Evolutionary conservation across 2,888 invertebrate species (phyloP), one percentile per base, ranked within the genome.

Genomic region (Chrysopilus asiliformis): DNA sequence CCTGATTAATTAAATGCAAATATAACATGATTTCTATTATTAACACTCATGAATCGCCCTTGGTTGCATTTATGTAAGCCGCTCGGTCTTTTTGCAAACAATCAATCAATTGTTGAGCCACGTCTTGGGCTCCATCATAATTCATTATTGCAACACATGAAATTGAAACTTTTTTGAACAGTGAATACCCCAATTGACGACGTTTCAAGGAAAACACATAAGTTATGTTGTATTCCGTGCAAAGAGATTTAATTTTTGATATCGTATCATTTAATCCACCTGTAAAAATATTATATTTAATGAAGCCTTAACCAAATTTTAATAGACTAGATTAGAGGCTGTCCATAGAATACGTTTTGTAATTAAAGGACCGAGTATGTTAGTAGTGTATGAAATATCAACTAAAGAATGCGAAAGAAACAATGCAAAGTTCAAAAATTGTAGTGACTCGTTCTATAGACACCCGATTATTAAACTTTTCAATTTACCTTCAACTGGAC

Each of bases 131-230:
- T 4, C 76, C 76, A 52, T 75, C 71, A 48, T 70, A 73, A 53
- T 72, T 72, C 43, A 76, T 58, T 30, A 79, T 58, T 9, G 71
- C 76, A 25, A 76, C 65, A 41, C 72, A 72, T 48, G 73, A 71
- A 39, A 76, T 67, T 4, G 72, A 71, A 5, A 69, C 68, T 36
- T 70, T 68, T 49, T 72, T 74, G 36, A 65, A 63, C 26, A 73
- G 63, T 2, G 68, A 58, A 46, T 67, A 64, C 1, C 76, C 73
- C 12, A 79, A 50, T 39, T 68, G 62, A 19, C 70, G 60, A 6
- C 74, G 62, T 13, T 64, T 65, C 15, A 76, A 57, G 6, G 72
- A 68, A 53, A 76, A 79, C 4, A 74, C 64, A 48, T 69, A 70
- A 2, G 73, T 72, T 30, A 74, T 64, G 22, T 58, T 52, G 40